Conservation (phyloP, 2,888 invertebrate genomes). For the Conchocele bisecta region DNA sequence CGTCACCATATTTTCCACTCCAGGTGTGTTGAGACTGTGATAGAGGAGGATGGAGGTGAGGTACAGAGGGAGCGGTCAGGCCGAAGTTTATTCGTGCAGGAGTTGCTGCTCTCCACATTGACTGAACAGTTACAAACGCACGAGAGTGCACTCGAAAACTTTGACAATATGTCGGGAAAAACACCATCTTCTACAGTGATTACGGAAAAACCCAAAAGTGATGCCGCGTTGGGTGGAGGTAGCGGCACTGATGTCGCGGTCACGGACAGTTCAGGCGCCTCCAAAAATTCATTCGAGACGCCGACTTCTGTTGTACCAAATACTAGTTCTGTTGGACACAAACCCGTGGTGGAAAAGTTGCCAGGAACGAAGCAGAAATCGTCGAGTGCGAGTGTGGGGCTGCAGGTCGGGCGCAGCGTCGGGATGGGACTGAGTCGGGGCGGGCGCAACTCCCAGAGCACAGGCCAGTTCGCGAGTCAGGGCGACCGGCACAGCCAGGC, state of each 20-base stretch:
- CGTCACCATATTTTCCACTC: conserved; percentile 11
- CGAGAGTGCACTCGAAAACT: conserved; percentile 55
- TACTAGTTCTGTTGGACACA: conserved; percentile 46
- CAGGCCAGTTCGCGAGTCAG: conserved; percentile 50
- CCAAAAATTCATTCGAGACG: conserved; percentile 28
- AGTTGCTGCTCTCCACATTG: conserved; percentile 87
- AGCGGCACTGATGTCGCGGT: conserved; percentile 31
- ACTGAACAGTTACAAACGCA: conserved; percentile 80
- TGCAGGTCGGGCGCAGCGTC: conserved; percentile 15
- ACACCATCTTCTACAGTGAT: conserved; percentile 48
- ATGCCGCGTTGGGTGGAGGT: conserved; percentile 38
- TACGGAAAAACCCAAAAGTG: conserved; percentile 33
- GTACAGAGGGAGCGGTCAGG: conserved; percentile 84
- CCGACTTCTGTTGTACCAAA: conserved; percentile 11
- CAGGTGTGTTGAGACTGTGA: conserved; percentile 73
- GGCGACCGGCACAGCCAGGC: conserved; percentile 51
- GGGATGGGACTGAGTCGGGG: conserved; percentile 13
- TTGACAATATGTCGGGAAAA: conserved; percentile 49
- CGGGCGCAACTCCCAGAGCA: conserved; percentile 42
- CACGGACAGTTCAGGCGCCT: conserved; percentile 25
- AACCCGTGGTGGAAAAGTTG: conserved; percentile 41
- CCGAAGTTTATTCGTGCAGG: conserved; percentile 88
- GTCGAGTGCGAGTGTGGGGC: conserved; percentile 25
- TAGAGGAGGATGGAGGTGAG: conserved; percentile 64
- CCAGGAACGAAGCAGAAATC: conserved; percentile 52